These are phyloP conservation scores for Larimichthys crocea DNA, from an alignment of 2,113 vertebrate genomes.

Conservation along the genomic window DNA sequence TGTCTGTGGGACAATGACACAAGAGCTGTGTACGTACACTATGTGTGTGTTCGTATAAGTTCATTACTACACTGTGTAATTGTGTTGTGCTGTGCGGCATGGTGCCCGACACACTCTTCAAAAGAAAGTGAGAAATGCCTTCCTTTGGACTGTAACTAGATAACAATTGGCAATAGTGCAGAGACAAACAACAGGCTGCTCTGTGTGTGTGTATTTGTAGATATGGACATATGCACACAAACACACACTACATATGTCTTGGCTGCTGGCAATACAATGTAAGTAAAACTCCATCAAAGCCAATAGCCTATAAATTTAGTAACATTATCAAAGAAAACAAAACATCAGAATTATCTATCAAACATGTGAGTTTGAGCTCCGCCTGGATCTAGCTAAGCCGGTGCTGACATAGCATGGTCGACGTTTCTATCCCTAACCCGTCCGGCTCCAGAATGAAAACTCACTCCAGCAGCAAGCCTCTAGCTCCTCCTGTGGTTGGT, in stretches of 20 bases:
- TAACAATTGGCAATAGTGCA: conserved; percentile 68
- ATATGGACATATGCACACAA: background rate
- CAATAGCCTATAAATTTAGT: background rate
- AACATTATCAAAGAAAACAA: background rate
- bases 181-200: conserved; percentile 61
- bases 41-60: background rate
- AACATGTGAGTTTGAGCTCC: background rate
- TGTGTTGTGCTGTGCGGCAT: conserved; percentile 13
- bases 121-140: conserved; percentile 57
- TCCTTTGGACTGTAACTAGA: conserved; percentile 57
- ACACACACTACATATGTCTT: background rate
- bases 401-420: conserved; percentile 11
- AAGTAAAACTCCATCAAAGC: conserved; percentile 5
- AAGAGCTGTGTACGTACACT: background rate
- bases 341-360: conserved; percentile 16
- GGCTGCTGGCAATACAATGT: background rate
- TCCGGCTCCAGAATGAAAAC: conserved; percentile 66
- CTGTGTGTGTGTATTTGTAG: conserved; percentile 24
- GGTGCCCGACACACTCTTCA: conserved; percentile 34
- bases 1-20: background rate
- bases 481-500: conserved; percentile 78
- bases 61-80: background rate
- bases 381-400: conserved; percentile 27
- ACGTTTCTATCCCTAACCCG: conserved; percentile 43
- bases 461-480: conserved; percentile 79